These are phyloP conservation scores for Carassius gibelio DNA, from an alignment of 2,113 vertebrate genomes.

Conservation along the genomic window DNA sequence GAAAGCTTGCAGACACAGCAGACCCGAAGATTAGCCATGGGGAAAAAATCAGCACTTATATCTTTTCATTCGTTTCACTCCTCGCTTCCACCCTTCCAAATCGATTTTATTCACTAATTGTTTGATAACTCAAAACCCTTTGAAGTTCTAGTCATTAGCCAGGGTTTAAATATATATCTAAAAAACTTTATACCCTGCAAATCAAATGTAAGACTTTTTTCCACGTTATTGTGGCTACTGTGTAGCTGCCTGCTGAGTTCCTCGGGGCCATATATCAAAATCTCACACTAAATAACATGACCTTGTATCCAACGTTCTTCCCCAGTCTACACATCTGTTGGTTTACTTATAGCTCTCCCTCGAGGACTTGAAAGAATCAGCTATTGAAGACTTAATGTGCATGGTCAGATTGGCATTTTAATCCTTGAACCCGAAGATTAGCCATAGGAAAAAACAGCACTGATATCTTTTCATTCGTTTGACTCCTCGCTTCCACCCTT, in stretches of 20 bases:
- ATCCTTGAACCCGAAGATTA: constrained; percentile 17
- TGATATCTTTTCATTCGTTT: constrained; percentile 69
- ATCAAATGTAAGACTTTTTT: constrained; percentile 41
- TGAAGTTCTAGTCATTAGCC: constrained; percentile 65
- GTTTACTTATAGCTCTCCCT: constrained; percentile 47
- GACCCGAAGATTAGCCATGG: constrained; percentile 35
- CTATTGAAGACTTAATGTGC: constrained; percentile 58
- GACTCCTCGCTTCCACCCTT: constrained; percentile 51
- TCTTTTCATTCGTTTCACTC: constrained; percentile 68
- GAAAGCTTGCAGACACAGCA: constrained; percentile 7
- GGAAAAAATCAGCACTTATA: constrained; percentile 53
- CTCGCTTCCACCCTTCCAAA: constrained; percentile 39
- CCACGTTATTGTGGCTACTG: constrained; percentile 26
- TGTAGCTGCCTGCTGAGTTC: constrained; percentile 40
- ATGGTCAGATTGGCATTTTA: constrained; percentile 64
- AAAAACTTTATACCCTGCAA: constrained; percentile 53
- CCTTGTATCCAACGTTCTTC: constrained; percentile 41
- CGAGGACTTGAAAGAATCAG: constrained; percentile 37
- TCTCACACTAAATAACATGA: constrained; percentile 42
- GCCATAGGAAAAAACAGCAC: constrained; percentile 35
- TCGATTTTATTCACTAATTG: constrained; percentile 64
- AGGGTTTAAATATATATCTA: constrained; percentile 60
- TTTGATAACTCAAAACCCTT: constrained; percentile 63
- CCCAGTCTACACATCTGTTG: constrained; percentile 60
- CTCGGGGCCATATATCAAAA: constrained; percentile 43